Evolutionary conservation across 1,140 invertebrate genomes (phyloP).

Genomic region (Zaprionus camerounensis): DNA sequence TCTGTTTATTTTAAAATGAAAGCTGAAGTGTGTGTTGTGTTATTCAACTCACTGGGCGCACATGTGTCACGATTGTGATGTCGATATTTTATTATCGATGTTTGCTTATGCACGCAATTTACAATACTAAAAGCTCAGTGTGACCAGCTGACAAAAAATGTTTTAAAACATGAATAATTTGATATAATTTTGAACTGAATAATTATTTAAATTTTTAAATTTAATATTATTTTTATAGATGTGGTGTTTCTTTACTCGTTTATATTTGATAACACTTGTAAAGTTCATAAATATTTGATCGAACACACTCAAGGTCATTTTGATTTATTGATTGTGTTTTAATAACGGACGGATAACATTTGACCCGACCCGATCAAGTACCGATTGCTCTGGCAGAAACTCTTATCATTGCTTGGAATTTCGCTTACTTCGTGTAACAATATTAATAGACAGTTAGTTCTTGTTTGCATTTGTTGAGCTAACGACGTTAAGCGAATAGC

Average conservation of each 20-base stretch:
- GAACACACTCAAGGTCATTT: background rate
- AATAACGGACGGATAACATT: slow-evolving; percentile 17
- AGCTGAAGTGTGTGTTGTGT: slow-evolving; percentile 41
- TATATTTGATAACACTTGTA: background rate
- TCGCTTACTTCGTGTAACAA: background rate
- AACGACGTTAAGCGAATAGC: background rate
- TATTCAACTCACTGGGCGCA: slow-evolving; percentile 56
- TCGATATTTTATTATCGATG: slow-evolving; percentile 30
- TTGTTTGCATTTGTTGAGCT: background rate
- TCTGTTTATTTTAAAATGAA: slow-evolving; percentile 6
- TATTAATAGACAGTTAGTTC: slow-evolving; percentile 15
- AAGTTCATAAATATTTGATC: background rate
- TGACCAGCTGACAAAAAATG: background rate
- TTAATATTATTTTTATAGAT: too few relatives aligned
- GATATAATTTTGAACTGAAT: background rate
- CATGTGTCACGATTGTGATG: slow-evolving; percentile 43
- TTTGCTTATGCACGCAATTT: background rate
- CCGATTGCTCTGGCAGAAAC: background rate
- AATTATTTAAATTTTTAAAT: background rate
- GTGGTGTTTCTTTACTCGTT: too few relatives aligned
- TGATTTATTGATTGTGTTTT: slow-evolving; percentile 2
- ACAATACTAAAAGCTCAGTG: slow-evolving; percentile 5
- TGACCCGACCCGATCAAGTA: slow-evolving; percentile 26
- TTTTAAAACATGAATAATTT: background rate
- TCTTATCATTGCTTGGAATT: slow-evolving; percentile 36